Conservation (phyloP, 2,888 invertebrate species). For the Magallana nippona region DNA sequence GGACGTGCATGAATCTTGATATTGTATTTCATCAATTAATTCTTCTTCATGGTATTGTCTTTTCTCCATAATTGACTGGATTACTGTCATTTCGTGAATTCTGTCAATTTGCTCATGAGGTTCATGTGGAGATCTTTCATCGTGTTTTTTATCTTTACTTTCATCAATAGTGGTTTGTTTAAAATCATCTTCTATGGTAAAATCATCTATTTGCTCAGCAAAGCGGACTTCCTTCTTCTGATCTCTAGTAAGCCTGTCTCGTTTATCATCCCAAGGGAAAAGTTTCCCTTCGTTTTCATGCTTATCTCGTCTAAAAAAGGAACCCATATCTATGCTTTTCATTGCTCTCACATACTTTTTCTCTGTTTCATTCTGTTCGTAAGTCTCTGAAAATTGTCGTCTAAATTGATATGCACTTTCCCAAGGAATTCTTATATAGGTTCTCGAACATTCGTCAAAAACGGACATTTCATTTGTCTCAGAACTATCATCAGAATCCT, state of each 20-base stretch:
- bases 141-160: constrained; percentile 10
- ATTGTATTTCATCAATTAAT: constrained; percentile 53
- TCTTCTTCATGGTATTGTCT: constrained; percentile 63
- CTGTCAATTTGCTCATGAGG: constrained; percentile 75
- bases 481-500: constrained; percentile 54
- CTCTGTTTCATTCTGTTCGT: constrained; percentile 66
- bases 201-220: constrained; percentile 7
- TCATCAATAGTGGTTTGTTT: neutral
- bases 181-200: neutral
- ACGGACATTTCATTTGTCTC: constrained; percentile 67
- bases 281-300: constrained; percentile 36
- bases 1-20: constrained; percentile 47
- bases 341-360: constrained; percentile 55
- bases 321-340: constrained; percentile 72
- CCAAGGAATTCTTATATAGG: constrained; percentile 68
- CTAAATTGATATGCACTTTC: constrained; percentile 73
- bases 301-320: constrained; percentile 66
- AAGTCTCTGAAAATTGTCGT: constrained; percentile 74
- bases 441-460: constrained; percentile 74
- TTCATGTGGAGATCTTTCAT: constrained; percentile 55
- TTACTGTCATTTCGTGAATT: constrained; percentile 73
- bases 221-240: constrained; percentile 52
- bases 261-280: constrained; percentile 38
- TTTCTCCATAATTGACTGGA: constrained; percentile 71
- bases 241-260: constrained; percentile 52